A percentile compares a stretch with the other conserved stretches of the same genome.
phyloP scores from a whole-genome alignment of 2,797 vertebrate species.

The Simalia tracyae region DNA sequence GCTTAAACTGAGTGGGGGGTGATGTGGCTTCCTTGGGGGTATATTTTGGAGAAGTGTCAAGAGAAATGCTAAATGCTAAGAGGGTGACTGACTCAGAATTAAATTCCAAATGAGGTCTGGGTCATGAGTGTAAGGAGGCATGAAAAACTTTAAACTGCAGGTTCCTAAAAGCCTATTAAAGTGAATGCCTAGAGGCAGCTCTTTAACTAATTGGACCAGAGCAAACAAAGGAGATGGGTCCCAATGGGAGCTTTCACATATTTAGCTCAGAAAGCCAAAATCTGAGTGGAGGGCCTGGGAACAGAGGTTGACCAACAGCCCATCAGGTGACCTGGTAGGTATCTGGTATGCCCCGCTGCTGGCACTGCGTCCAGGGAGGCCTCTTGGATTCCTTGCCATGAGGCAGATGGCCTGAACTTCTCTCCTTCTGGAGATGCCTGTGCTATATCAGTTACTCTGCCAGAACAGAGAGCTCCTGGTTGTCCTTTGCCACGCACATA shows the following conservation, averaged over 20 bases:
- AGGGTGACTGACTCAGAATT: background rate
- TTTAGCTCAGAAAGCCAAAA: background rate
- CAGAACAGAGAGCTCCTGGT: background rate
- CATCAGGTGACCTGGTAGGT: background rate
- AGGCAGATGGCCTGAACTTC: background rate
- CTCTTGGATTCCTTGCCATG: background rate
- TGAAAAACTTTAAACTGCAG: background rate
- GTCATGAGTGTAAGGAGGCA: background rate
- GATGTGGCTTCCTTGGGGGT: background rate
- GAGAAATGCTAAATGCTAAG: background rate
- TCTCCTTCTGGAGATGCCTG: background rate
- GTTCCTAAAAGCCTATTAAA: background rate
- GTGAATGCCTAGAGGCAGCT: background rate
- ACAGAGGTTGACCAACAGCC: background rate
- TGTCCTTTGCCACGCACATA: background rate
- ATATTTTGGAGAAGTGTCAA: background rate
- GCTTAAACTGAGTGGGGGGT: background rate
- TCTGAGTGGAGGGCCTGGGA: background rate
- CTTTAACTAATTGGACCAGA: background rate
- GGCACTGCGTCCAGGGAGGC: background rate
- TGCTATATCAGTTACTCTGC: background rate
- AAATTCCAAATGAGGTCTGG: background rate
- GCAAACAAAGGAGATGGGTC: background rate
- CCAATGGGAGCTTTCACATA: background rate
- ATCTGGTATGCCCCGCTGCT: background rate